These are phyloP conservation scores for Tauraco erythrolophus DNA, from an alignment of 2,113 vertebrate genomes.

Conservation along the genomic window DNA sequence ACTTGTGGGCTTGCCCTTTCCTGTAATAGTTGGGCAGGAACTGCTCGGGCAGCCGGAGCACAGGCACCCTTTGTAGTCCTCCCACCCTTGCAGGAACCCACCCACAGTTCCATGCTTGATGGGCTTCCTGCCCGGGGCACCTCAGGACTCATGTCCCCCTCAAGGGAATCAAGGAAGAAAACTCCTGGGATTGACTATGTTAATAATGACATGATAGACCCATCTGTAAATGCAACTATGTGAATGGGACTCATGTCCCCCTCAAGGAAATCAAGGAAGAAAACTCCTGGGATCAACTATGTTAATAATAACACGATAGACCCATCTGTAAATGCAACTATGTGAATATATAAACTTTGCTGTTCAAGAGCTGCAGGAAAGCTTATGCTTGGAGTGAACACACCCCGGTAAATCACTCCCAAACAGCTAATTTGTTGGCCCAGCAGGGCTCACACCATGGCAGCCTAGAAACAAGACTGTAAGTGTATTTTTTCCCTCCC, in stretches of 20 bases:
- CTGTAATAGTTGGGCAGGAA: not conserved
- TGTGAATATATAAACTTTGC: not conserved
- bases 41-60: not conserved
- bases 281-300: not conserved
- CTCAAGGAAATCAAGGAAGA: not conserved
- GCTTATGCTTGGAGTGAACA: not conserved
- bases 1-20: not conserved
- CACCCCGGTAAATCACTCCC: not conserved
- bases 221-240: not conserved
- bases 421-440: not conserved
- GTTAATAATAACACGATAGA: not conserved
- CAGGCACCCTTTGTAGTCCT: constrained; percentile 14
- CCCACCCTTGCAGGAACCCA: not conserved
- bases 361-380: not conserved
- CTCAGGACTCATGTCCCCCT: not conserved
- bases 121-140: not conserved
- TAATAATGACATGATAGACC: not conserved
- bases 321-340: not conserved
- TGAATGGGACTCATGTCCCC: not conserved
- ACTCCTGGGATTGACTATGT: not conserved
- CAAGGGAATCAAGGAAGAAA: not conserved
- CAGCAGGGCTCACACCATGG: not conserved
- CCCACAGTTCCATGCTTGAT: not conserved
- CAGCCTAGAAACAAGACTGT: not conserved
- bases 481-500: not conserved